These are phyloP conservation scores for Intellagama lesueurii DNA, from an alignment of 2,797 vertebrate species.

Conservation along the genomic window DNA sequence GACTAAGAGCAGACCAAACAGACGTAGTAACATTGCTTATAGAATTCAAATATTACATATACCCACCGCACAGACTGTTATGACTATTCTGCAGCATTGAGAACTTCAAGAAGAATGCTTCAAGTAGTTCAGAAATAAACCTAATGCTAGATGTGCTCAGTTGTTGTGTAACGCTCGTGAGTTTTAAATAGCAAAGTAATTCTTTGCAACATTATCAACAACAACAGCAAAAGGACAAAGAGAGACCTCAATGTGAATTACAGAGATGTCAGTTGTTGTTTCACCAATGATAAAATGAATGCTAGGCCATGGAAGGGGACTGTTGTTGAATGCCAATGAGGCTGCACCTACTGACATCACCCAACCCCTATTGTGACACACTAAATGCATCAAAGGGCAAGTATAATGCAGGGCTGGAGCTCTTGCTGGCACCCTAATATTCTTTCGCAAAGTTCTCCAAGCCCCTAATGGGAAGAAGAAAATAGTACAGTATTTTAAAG, in stretches of 20 bases:
- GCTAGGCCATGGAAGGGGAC: not conserved
- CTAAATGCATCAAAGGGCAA: not conserved
- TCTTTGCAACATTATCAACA: not conserved
- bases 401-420: not conserved
- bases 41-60: conserved; percentile 11
- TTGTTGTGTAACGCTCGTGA: not conserved
- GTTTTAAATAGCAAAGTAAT: not conserved
- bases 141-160: not conserved
- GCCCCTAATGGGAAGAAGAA: not conserved
- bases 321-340: not conserved
- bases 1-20: conserved; percentile 21
- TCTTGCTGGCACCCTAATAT: not conserved
- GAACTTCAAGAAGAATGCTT: not conserved
- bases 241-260: not conserved
- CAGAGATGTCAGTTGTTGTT: too few species aligned
- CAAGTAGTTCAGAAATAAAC: not conserved
- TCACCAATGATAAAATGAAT: not conserved
- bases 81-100: not conserved
- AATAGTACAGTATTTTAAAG: not conserved
- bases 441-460: not conserved
- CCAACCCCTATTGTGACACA: not conserved
- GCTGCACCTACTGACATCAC: not conserved
- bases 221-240: not conserved
- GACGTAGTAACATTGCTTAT: conserved; percentile 17
- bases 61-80: not conserved